Evolutionary conservation across 2,113 vertebrate genomes (phyloP).

Genomic region (Ceyx cyanopectus): DNA sequence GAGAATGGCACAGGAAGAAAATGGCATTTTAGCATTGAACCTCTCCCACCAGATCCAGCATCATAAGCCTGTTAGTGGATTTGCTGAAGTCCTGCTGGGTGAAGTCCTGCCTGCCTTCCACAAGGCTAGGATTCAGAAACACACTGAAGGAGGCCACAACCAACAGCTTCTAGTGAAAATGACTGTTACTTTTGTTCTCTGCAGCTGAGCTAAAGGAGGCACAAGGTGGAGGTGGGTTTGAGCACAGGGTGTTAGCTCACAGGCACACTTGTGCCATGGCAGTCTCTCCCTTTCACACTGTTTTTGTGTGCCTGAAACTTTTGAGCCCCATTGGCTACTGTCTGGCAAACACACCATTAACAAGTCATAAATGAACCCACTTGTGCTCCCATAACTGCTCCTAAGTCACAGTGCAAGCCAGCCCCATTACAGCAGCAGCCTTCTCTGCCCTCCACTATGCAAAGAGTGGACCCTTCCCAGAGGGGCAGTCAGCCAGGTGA

Average conservation of each 20-base stretch:
- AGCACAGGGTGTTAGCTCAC: neutral
- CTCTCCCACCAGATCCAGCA: neutral
- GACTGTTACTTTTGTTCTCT: neutral
- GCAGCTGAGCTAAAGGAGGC: neutral
- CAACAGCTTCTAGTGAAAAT: neutral
- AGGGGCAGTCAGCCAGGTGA: constrained; percentile 14
- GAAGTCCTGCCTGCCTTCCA: neutral
- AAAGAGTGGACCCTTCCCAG: neutral
- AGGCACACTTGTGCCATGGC: neutral
- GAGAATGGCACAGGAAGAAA: neutral
- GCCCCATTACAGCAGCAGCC: neutral
- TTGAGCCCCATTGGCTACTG: neutral
- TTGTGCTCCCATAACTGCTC: neutral
- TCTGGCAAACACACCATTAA: neutral
- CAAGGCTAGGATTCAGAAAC: neutral
- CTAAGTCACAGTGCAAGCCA: neutral
- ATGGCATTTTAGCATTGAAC: neutral
- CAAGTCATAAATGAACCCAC: neutral
- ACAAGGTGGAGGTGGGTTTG: neutral
- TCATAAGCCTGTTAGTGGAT: neutral
- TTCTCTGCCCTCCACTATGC: neutral
- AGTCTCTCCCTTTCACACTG: neutral
- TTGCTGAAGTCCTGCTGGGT: constrained; percentile 7
- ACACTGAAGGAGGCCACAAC: neutral
- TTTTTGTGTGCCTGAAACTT: neutral